A percentile compares a stretch with the other conserved stretches of the same genome.
Conservation (phyloP, 2,113 vertebrate species). For the Ginglymostoma cirratum region DNA sequence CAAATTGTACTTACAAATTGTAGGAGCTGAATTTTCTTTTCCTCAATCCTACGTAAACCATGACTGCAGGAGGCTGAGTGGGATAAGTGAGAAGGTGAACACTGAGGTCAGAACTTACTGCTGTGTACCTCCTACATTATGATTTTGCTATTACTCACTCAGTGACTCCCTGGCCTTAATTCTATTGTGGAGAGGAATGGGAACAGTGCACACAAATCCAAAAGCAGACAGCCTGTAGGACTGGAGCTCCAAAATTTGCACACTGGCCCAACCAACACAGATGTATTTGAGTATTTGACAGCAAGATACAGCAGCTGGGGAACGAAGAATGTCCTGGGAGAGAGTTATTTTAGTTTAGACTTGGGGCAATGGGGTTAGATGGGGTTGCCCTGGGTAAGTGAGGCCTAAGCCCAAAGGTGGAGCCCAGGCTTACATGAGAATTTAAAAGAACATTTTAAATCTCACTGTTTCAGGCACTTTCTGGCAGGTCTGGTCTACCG, state of each 20-base stretch:
- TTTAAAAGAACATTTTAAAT: background rate
- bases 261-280: background rate
- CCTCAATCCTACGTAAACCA: background rate
- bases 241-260: background rate
- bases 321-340: background rate
- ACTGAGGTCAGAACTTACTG: background rate
- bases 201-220: background rate
- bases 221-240: background rate
- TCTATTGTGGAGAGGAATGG: background rate
- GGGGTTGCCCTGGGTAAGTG: background rate
- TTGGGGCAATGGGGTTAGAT: background rate
- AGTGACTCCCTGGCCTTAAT: background rate
- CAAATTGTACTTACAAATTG: background rate
- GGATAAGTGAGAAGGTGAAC: constrained; percentile 8
- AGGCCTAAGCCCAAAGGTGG: background rate
- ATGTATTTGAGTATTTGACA: background rate
- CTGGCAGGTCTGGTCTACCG: background rate
- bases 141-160: background rate
- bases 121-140: background rate
- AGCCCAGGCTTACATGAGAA: background rate
- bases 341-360: background rate
- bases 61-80: background rate
- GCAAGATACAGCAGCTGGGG: background rate
- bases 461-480: background rate
- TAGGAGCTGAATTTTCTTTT: background rate